Base-by-base conservation (phyloP, 2,888 invertebrate species). In the Plebejus melissa region DNA sequence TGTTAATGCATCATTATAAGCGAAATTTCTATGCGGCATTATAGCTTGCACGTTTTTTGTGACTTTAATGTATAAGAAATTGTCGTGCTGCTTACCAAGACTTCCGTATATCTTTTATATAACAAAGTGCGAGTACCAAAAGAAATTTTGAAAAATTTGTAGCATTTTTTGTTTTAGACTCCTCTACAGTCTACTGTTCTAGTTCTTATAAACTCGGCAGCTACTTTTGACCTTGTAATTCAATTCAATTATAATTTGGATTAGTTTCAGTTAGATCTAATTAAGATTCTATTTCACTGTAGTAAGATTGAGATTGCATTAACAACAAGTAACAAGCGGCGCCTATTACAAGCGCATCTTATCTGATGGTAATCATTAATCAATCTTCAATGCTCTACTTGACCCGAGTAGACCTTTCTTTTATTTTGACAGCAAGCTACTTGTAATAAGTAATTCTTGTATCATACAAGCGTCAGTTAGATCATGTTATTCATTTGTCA, bases 181-280 rank as follows among this genome's bases (percentile, higher is more conserved):
- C 2, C 9, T 11, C n/a, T 75, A 78, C 77, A 76, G 65, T 58
- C 70, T 22, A 32, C 32, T 76, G 75, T 77, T 74, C 78, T 79
- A 46, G 28, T 80, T 76, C 77, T 74, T 75, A 70, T 75, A 57
- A 76, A 70, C 74, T 65, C 80, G 79, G 78, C 77, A 77, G 80
- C 78, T 11, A 50, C 82, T 80, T 80, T 80, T 83, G 82, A 83
- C 83, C 82, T 78, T 79, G 78, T 81, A 79, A 79, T 78, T 77
- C 78, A 50, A 76, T 75, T 13, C 77, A 75, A 75, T 76, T 50
- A 60, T 74, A 74, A 32, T 13, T 13, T 54, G 22, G 69, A 71
- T 58, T 57, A 28, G 22, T 72, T 13, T 54, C 4, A 16, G 16
- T 9, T 9, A 2, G 9, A 46, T 11, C 6, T 28, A 54, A 72